Conservation (phyloP, 1,140 invertebrate species). For the Reticulitermes speratus region DNA sequence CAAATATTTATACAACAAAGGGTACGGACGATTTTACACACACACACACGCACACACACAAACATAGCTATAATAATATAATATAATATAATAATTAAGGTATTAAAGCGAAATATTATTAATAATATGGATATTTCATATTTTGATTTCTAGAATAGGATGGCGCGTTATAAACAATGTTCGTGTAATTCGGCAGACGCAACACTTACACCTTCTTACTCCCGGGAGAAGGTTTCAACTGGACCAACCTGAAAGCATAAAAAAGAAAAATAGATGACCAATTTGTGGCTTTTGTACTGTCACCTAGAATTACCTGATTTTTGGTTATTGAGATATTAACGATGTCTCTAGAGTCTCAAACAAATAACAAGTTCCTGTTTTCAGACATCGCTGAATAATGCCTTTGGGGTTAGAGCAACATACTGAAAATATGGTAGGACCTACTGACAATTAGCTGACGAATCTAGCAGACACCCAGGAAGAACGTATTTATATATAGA, state of each 20-base stretch:
- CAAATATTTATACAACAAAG: slow-evolving; percentile 32
- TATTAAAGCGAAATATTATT: slow-evolving; percentile 27
- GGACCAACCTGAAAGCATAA: neutral
- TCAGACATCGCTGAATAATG: no score
- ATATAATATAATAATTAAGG: slow-evolving; percentile 9
- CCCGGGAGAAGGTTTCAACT: neutral
- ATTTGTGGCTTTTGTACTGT: no score
- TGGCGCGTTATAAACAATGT: neutral
- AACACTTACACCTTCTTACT: neutral
- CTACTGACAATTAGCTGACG: no score
- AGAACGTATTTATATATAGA: no score
- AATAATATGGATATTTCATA: neutral
- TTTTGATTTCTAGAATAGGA: slow-evolving; percentile 19
- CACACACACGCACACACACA: slow-evolving; percentile 30
- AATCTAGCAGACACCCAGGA: no score
- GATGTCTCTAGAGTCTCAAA: no score
- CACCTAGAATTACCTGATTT: no score
- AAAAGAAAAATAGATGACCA: no score
- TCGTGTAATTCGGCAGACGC: neutral
- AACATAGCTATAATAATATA: slow-evolving; percentile 28
- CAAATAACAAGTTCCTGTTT: no score
- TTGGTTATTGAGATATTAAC: no score
- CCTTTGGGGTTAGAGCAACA: no score
- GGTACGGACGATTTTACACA: slow-evolving; percentile 30
- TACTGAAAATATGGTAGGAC: no score